Percentiles rank a stretch among this genome's conserved stretches.
These are phyloP conservation scores for Chlamydotis undulata DNA, from an alignment of 2,113 vertebrate genomes.

Conservation along the genomic window DNA sequence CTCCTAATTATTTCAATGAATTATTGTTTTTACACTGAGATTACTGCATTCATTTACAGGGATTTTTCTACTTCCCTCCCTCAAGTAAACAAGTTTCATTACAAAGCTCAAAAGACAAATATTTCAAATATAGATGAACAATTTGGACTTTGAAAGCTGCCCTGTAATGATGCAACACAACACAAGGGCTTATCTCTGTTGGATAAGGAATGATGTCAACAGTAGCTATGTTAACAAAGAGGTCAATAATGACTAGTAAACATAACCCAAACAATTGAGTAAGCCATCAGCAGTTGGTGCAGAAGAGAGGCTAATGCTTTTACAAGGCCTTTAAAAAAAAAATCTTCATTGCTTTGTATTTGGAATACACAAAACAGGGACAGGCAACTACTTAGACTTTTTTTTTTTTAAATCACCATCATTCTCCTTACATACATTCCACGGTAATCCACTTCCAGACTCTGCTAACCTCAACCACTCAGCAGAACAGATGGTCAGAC, in stretches of 20 bases:
- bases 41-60: not conserved
- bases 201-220: conserved; percentile 62
- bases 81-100: conserved; percentile 22
- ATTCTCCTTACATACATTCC: not conserved
- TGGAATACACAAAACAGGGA: not conserved
- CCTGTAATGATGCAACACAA: conserved; percentile 19
- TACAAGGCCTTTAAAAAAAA: not conserved
- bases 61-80: not conserved
- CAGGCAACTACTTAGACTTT: not conserved
- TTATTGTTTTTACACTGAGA: not conserved
- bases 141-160: conserved; percentile 52
- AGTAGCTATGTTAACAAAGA: conserved; percentile 68
- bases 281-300: not conserved
- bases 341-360: not conserved
- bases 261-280: conserved; percentile 53
- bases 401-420: not conserved
- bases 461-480: not conserved
- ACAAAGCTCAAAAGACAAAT: conserved; percentile 46
- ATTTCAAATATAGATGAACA: conserved; percentile 39
- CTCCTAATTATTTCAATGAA: not conserved
- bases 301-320: not conserved
- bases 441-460: not conserved
- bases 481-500: not conserved
- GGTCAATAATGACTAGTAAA: conserved; percentile 58
- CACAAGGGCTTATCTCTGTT: conserved; percentile 58